Base-by-base conservation (phyloP, 2,113 vertebrate species). In the Saccopteryx bilineata region DNA sequence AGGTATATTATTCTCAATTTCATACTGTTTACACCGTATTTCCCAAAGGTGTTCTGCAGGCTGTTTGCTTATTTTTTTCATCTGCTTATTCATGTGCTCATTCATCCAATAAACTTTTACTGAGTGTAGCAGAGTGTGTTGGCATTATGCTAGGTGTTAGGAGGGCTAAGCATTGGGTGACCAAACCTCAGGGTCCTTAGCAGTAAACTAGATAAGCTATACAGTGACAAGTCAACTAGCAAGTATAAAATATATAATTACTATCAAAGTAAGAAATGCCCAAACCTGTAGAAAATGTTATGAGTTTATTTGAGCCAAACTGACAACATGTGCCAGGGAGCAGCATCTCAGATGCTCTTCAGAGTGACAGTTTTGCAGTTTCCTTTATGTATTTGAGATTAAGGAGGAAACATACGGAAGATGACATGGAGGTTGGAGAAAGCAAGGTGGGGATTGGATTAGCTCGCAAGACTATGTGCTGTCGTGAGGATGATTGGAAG, bases 1-100 rank as follows among this genome's bases (percentile, higher is more conserved):
- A 60, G 56, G 26, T 86, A 9, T 79, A 54, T 52, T 94, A 83
- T 90, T 96, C 52, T 93, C 18, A 52, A 3, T 86, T 90, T 93
- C 66, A 54, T 19, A 78, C 7, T 87, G 19, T 87, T 91, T 74
- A 80, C n/a, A 10, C 23, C 48, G 12, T 63, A 39, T 88, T 91
- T 91, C 89, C 61, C 81, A 76, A 89, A 52, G 31, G 11, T 61
- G 31, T 84, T 89, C 31, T 74, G 6, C 17, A 87, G 15, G 24
- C 21, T 61, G 31, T 76, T 80, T 92, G 17, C 10, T 75, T 76
- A n/a, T 81, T 86, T 66, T 91, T 65, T 46, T 31, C n/a, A 26
- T 66, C 2, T 72, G 54, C 58, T 74, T 93, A 39, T 50, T 93
- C 39, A 68, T 31, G 2, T 65, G 54, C 68, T 52, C 46, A 50